A percentile compares a stretch with the other conserved stretches of the same genome.
These are phyloP conservation scores for Rhynchopsitta pachyrhyncha DNA, from an alignment of 2,113 vertebrate genomes.

Conservation along the genomic window DNA sequence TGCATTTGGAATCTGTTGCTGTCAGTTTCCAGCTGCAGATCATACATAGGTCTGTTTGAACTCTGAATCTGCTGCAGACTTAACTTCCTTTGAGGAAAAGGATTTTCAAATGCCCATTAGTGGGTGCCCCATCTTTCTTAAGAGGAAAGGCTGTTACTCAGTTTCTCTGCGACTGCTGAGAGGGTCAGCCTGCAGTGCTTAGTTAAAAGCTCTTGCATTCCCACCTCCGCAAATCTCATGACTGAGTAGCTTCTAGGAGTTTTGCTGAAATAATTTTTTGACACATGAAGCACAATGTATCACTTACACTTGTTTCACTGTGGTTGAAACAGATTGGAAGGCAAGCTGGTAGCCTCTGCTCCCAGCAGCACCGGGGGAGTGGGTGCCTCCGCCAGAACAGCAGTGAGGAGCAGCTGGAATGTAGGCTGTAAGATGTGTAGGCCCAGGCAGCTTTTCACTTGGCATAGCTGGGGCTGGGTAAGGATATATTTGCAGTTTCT, in stretches of 20 bases:
- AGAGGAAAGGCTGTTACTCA: background rate
- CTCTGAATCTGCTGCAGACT: background rate
- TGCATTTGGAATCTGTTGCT: background rate
- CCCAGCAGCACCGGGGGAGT: background rate
- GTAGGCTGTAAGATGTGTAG: background rate
- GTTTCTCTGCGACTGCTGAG: background rate
- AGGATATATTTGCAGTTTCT: background rate
- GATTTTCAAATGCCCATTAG: accelerated
- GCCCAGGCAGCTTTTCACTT: background rate
- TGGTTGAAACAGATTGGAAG: background rate
- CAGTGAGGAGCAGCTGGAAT: constrained; percentile 1
- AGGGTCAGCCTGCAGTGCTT: background rate
- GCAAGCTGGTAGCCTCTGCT: accelerated
- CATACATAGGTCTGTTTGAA: background rate
- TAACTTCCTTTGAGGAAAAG: background rate
- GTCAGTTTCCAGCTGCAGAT: background rate
- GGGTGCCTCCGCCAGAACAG: background rate
- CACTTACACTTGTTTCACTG: background rate
- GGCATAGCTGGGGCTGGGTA: background rate
- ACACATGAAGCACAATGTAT: background rate
- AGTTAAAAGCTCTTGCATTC: background rate
- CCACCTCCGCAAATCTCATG: background rate
- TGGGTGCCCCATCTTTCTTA: accelerated
- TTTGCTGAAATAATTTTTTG: background rate
- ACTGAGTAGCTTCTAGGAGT: background rate